Percentiles rank a stretch among this genome's conserved stretches.
Evolutionary conservation across 1,140 invertebrate species (phyloP).

Genomic region (Platyura marginata): DNA sequence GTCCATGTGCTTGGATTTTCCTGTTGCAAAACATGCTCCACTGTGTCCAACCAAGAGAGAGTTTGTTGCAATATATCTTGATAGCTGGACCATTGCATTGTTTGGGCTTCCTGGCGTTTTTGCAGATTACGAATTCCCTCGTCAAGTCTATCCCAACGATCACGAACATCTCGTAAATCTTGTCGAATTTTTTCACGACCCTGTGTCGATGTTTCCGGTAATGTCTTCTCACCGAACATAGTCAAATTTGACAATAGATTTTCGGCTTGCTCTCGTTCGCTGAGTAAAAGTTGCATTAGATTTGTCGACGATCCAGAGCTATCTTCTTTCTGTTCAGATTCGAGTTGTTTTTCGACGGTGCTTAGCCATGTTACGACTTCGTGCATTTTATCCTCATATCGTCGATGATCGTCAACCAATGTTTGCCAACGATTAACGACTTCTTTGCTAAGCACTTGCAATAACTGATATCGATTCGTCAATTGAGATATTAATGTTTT

Average conservation of each 20-base stretch:
- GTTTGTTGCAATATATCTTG: slow-evolving; percentile 71
- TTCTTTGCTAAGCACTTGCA: slow-evolving; percentile 71
- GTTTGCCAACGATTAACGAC: slow-evolving; percentile 72
- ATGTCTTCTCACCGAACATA: slow-evolving; percentile 63
- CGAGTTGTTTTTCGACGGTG: slow-evolving; percentile 54
- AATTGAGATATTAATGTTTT: slow-evolving; percentile 79
- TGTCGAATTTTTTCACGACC: slow-evolving; percentile 75
- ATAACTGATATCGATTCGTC: slow-evolving; percentile 69
- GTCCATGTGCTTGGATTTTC: slow-evolving; percentile 47
- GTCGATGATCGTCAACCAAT: slow-evolving; percentile 66
- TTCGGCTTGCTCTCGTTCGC: slow-evolving; percentile 68
- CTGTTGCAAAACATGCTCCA: slow-evolving; percentile 59
- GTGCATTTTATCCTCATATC: slow-evolving; percentile 57
- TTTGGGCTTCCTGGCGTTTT: slow-evolving; percentile 67
- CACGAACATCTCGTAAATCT: slow-evolving; percentile 55
- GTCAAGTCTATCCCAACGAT: slow-evolving; percentile 70
- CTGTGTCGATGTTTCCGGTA: slow-evolving; percentile 75
- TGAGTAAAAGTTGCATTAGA: slow-evolving; percentile 49
- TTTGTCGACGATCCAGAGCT: slow-evolving; percentile 31
- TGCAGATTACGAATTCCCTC: slow-evolving; percentile 63
- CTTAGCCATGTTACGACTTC: slow-evolving; percentile 60
- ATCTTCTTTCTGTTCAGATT: slow-evolving; percentile 36
- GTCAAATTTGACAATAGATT: slow-evolving; percentile 53
- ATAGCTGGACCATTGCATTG: slow-evolving; percentile 65
- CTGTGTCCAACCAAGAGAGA: slow-evolving; percentile 67